phyloP scores from a whole-genome alignment of 2,113 vertebrate species.

The Hylia prasina region DNA sequence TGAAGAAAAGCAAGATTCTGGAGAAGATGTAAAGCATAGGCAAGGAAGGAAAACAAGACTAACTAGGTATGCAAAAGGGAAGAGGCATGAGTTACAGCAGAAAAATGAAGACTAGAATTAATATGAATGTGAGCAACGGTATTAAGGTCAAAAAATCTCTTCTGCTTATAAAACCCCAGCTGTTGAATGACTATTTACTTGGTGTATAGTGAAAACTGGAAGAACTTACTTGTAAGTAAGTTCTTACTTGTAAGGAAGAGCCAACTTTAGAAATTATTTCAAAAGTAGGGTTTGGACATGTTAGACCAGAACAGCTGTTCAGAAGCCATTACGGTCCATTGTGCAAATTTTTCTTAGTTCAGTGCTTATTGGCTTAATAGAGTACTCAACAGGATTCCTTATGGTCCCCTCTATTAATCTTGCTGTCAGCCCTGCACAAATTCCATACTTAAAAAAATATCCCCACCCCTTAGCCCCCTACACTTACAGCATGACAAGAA shows the following conservation, averaged over 20 bases:
- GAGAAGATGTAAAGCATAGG: neutral
- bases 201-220: neutral
- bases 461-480: neutral
- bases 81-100: neutral
- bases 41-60: neutral
- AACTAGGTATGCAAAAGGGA: neutral
- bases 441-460: slow-evolving; percentile 14
- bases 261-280: neutral
- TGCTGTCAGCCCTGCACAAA: slow-evolving; percentile 31
- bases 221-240: neutral
- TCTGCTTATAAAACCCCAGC: neutral
- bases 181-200: neutral
- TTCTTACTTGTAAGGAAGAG: neutral
- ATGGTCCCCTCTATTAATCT: slow-evolving; percentile 29
- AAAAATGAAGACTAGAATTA: neutral
- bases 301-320: slow-evolving; percentile 32
- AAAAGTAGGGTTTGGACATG: neutral
- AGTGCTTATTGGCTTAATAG: slow-evolving; percentile 48
- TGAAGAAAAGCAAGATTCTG: neutral
- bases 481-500: slow-evolving; percentile 4
- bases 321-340: slow-evolving; percentile 7
- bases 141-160: neutral
- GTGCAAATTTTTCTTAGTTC: slow-evolving; percentile 39
- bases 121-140: neutral
- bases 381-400: slow-evolving; percentile 23